Evolutionary conservation across 2,797 vertebrate species (phyloP).

Genomic region (Brotula barbata): DNA sequence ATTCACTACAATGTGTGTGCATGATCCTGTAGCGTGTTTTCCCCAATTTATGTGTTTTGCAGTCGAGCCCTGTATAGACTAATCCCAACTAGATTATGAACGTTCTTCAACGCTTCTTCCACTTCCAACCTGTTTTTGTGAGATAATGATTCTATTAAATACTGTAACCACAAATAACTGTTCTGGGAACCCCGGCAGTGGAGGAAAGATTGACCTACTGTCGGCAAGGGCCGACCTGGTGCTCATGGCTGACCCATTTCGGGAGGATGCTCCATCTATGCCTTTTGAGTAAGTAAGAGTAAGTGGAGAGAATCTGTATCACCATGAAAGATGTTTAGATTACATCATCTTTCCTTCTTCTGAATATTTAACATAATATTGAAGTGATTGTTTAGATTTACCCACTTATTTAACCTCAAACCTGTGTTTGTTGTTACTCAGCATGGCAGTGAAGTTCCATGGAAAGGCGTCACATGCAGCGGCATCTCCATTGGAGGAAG

Average conservation of each 20-base stretch:
- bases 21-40: too few relatives aligned
- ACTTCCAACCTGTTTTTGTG: too few relatives aligned
- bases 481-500: slow-evolving; percentile 89
- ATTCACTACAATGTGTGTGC: too few relatives aligned
- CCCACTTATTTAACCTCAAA: not conserved
- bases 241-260: slow-evolving; percentile 92
- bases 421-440: slow-evolving; percentile 58
- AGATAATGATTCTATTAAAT: slow-evolving; percentile 1
- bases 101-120: too few relatives aligned
- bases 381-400: not conserved
- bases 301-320: too few relatives aligned
- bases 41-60: too few relatives aligned
- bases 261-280: slow-evolving; percentile 82
- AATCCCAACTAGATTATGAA: too few relatives aligned
- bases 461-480: slow-evolving; percentile 89
- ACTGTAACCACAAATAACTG: slow-evolving; percentile 77
- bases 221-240: slow-evolving; percentile 85
- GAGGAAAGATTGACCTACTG: slow-evolving; percentile 89
- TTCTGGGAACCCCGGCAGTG: slow-evolving; percentile 91
- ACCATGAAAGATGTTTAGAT: too few relatives aligned
- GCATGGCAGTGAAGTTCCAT: slow-evolving; percentile 87
- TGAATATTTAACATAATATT: not conserved
- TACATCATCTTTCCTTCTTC: too few relatives aligned
- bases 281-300: slow-evolving; percentile 79
- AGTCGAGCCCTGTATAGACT: too few relatives aligned